phyloP scores from a whole-genome alignment of 2,113 vertebrate species.

The Tympanuchus pallidicinctus region DNA sequence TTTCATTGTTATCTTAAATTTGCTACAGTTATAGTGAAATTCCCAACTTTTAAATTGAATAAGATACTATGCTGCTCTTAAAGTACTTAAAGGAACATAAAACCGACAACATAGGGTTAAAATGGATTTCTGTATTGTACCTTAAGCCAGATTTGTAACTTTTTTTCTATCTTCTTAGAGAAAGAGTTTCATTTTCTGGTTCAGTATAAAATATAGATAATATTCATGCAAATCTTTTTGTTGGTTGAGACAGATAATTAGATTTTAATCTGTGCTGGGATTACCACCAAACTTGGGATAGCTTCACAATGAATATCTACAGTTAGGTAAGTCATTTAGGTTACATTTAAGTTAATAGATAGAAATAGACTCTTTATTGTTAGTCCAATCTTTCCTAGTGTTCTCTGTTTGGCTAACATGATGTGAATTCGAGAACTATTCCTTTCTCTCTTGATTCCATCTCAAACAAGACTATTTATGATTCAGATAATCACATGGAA shows the following conservation, averaged over 20 bases:
- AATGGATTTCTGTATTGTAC: not conserved
- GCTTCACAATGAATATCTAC: not conserved
- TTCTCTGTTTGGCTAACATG: not conserved
- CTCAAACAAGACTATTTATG: not conserved
- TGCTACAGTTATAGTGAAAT: not conserved
- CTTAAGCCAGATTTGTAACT: not conserved
- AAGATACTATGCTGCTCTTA: not conserved
- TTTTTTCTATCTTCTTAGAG: not conserved
- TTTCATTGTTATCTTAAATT: not conserved
- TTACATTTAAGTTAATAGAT: not conserved
- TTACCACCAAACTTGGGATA: not conserved
- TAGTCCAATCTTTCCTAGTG: not conserved
- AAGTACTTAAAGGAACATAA: not conserved
- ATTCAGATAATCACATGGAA: not conserved
- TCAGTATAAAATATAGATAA: not conserved
- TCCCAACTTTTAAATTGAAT: not conserved
- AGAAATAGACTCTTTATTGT: not conserved
- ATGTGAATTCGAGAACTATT: not conserved
- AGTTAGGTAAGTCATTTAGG: not conserved
- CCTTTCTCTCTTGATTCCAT: not conserved
- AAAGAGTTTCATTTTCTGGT: not conserved
- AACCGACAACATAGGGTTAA: not conserved
- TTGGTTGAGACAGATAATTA: not conserved
- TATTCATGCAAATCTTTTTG: not conserved
- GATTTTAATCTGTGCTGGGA: not conserved